Percentiles rank a stretch among this genome's conserved stretches.
Conservation (phyloP, 2,888 invertebrate species). For the Cephus pulcher region DNA sequence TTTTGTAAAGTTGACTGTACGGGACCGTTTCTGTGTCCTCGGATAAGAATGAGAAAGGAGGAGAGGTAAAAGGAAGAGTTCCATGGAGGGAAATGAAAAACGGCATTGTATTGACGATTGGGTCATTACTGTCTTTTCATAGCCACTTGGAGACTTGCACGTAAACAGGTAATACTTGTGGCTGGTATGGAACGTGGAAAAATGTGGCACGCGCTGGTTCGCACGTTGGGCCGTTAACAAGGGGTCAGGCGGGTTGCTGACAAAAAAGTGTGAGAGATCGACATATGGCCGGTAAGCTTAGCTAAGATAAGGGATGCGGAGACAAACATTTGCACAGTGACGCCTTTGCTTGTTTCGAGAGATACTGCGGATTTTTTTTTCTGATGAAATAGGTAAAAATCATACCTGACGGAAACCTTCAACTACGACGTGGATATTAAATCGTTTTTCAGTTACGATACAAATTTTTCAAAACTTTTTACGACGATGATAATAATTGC, state of each 20-base stretch:
- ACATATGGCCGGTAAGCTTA: slow-evolving; percentile 58
- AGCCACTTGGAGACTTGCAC: background rate
- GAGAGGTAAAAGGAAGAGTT: background rate
- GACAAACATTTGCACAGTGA: slow-evolving; percentile 55
- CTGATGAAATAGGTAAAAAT: background rate
- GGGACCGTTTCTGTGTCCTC: background rate
- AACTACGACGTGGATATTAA: background rate
- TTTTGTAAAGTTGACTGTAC: background rate
- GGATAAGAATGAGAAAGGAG: background rate
- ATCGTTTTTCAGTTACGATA: too few species aligned
- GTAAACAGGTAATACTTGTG: background rate
- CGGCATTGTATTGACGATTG: background rate
- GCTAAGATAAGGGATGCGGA: slow-evolving; percentile 51
- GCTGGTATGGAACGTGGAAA: background rate
- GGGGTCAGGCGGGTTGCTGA: slow-evolving; percentile 21
- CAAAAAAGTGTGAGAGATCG: slow-evolving; percentile 46
- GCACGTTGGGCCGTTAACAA: background rate
- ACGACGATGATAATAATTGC: background rate
- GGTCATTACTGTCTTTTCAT: background rate
- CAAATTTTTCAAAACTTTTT: background rate
- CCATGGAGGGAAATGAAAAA: background rate
- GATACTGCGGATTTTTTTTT: slow-evolving; percentile 5
- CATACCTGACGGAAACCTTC: background rate
- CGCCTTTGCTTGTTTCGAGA: slow-evolving; percentile 39
- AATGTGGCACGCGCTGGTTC: background rate